Evolutionary conservation across 2,797 vertebrate species (phyloP), one percentile per base, ranked within the genome.

Genomic region (Xerus rutilus): DNA sequence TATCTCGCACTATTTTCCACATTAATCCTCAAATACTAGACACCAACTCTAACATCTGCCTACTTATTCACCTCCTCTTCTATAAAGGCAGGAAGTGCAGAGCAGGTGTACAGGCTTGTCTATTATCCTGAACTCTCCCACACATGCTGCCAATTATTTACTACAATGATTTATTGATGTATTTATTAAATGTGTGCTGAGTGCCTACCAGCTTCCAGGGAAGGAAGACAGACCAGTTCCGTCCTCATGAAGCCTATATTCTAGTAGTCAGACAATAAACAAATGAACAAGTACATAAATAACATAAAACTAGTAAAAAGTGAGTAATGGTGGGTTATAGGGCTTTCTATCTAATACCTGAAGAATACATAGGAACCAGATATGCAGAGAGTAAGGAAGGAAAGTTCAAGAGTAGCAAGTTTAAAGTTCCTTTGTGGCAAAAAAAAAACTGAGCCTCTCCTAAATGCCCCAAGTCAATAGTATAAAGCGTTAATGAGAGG

Each of bases 171-270:
- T 43, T 49, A 10, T 45, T 67, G 28, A 72, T 77, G 15, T 8
- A 86, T 70, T 79, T 49, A 91, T 49, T 65, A 91, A 83, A 86
- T 76, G 21, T 43, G 3, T 69, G 25, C 74, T 95, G 45, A 92
- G 13, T 65, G 25, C 20, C 95, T 81, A 81, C 23, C 14, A 83
- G 45, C 35, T 84, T 69, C 54, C 59, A 85, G n/a, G 35, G 18
- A 86, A 91, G 8, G 9, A 88, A 90, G 14, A 86, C 0, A 88
- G 65, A 69, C 15, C 14, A 81, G 14, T 67, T 88, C 6, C 17
- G 10, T 62, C 20, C 23, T 62, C 43, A 57, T 39, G 25, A 94
- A 92, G 18, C 20, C 67, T 90, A 90, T 85, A 96, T 94, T 96
- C 62, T 90, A 88, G 0, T 85, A 87, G 62, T 86, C 54, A 67